Percentiles rank a stretch among this genome's conserved stretches.
These are phyloP conservation scores for Drosophila neoperkinsi DNA, from an alignment of 2,888 invertebrate genomes.

Conservation along the genomic window DNA sequence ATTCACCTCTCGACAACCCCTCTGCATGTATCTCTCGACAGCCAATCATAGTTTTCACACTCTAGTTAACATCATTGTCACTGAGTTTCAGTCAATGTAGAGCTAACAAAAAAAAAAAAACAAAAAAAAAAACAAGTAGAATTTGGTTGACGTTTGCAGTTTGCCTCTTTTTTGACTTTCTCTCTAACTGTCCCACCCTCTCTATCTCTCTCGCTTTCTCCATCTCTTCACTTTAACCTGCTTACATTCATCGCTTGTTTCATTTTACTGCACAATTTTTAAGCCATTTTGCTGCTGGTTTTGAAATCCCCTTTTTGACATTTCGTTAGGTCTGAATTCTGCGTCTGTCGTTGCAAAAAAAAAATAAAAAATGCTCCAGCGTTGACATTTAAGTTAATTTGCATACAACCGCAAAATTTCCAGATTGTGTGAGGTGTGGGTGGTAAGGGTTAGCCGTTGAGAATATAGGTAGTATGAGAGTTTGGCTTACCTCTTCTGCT, in stretches of 20 bases:
- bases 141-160: constrained; percentile 74
- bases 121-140: constrained; percentile 18
- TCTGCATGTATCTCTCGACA: constrained; percentile 53
- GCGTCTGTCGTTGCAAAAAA: constrained; percentile 51
- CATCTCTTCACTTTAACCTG: neutral
- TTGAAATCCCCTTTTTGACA: constrained; percentile 46
- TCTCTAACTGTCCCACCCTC: neutral
- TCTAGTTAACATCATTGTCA: constrained; percentile 82
- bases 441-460: neutral
- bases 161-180: constrained; percentile 42
- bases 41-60: constrained; percentile 81
- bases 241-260: constrained; percentile 4
- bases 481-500: constrained; percentile 32
- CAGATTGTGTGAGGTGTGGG: constrained; percentile 1
- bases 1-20: neutral
- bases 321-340: constrained; percentile 58
- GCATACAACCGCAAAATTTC: constrained; percentile 74
- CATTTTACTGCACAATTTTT: constrained; percentile 60
- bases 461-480: constrained; percentile 8
- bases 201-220: neutral
- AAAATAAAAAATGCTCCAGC: constrained; percentile 32
- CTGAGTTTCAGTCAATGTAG: constrained; percentile 65
- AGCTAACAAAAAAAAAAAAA: constrained; percentile 32
- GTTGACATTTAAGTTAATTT: constrained; percentile 79
- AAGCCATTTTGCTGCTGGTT: constrained; percentile 46